These are phyloP conservation scores for Agrochola lychnidis DNA, from an alignment of 2,888 invertebrate species.

Conservation along the genomic window DNA sequence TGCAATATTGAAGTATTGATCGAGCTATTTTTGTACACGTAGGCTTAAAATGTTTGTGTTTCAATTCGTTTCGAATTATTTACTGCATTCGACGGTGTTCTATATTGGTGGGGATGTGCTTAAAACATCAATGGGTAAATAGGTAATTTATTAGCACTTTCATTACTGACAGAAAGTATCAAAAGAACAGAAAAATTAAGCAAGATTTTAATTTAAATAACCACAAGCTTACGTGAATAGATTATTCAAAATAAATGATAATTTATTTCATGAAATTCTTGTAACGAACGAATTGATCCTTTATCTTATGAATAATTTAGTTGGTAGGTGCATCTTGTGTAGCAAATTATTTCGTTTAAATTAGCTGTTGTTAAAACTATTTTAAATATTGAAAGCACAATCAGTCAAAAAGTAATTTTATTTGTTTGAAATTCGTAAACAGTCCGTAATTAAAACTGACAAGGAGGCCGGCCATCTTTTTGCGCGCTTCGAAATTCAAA, in stretches of 20 bases:
- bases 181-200: not conserved
- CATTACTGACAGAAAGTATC: not conserved
- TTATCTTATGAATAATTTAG: conserved; percentile 6
- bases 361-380: not conserved
- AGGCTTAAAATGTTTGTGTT: not conserved
- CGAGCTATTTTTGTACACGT: conserved; percentile 17
- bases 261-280: not conserved
- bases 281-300: not conserved
- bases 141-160: not conserved
- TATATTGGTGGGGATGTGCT: not conserved
- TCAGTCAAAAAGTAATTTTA: not conserved
- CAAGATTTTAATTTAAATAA: not conserved
- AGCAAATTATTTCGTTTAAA: conserved; percentile 2
- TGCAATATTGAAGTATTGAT: conserved; percentile 39
- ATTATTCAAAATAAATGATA: conserved; percentile 25
- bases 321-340: not conserved
- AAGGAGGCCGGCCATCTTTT: not conserved
- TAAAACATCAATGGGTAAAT: not conserved
- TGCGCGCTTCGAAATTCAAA: conserved; percentile 25
- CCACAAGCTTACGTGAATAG: not conserved
- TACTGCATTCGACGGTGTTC: not conserved
- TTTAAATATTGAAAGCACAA: conserved; percentile 4
- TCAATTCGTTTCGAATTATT: conserved; percentile 4
- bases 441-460: not conserved
- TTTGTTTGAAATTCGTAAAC: not conserved